Base-by-base conservation (phyloP, 2,888 invertebrate species). In the Agrotis segetum region DNA sequence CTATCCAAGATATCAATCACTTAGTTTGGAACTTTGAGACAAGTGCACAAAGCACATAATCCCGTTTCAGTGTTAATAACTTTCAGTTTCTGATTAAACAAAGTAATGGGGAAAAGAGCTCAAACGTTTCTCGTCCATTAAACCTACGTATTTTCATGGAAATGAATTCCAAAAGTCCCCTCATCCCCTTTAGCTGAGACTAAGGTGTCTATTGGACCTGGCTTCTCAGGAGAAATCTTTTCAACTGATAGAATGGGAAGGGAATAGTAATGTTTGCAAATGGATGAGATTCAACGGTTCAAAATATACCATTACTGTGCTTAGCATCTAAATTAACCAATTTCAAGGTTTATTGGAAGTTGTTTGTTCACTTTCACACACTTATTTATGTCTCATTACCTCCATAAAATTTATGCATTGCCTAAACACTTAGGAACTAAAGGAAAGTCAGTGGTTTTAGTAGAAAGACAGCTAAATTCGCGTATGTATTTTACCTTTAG, bases 131-230 rank as follows among this genome's bases (percentile, higher is more conserved):
- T 63, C 64, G 70, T 65, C 83, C 75, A 78, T 85, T 83, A 81
- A 71, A 71, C 67, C 69, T 59, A 68, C 69, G 72, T 72, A 83
- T 83, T 83, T 82, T 83, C 76, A 85, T 83, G 77, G 83, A 83
- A 85, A 84, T 81, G 34, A 73, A 81, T 79, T 77, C 78, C 44
- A 61, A 74, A 74, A 67, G 74, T 77, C 55, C 49, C 50, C 64
- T 75, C 78, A 61, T 59, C 53, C 77, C 61, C 64, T 67, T 76
- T 71, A 56, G 74, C 67, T 67, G 47, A 67, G 55, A 62, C 69
- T 65, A 44, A 71, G 77, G 64, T 74, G 67, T 59, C 60, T 72
- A 62, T 81, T 74, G 64, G 69, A 53, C 67, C 40, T 60, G 55
- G 63, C 40, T 67, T 53, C 58, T 68, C 68, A 50, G 52, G 44